Conservation (phyloP, 2,888 invertebrate genomes). For the Diplolepis rosae region DNA sequence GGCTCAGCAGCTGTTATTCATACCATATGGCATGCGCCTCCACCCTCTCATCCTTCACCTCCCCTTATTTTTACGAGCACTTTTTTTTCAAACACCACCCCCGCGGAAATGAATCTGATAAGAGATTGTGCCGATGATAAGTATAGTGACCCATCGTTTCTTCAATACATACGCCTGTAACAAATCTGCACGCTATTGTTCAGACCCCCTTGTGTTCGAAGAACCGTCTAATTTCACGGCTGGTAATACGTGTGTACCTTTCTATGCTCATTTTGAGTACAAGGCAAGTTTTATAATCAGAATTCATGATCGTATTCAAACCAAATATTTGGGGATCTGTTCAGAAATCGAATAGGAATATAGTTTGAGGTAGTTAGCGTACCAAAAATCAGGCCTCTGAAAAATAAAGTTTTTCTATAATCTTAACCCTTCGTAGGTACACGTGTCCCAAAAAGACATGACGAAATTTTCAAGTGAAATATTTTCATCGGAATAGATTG, state of each 20-base stretch:
- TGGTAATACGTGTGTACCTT: constrained; percentile 34
- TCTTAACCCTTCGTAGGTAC: too few species aligned
- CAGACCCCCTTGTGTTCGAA: constrained; percentile 28
- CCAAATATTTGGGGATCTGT: not conserved
- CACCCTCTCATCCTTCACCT: constrained; percentile 29
- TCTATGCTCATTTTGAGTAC: constrained; percentile 17
- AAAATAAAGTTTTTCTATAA: too few species aligned
- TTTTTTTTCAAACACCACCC: constrained; percentile 38
- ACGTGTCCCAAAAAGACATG: too few species aligned
- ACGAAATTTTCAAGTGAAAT: too few species aligned
- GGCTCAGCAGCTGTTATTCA: constrained; percentile 58
- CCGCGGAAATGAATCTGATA: constrained; percentile 56
- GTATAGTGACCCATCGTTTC: constrained; percentile 40
- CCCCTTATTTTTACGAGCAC: constrained; percentile 30
- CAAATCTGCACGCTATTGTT: constrained; percentile 51
- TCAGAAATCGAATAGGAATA: not conserved
- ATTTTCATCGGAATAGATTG: too few species aligned
- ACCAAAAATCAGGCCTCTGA: too few species aligned
- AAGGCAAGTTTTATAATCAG: not conserved
- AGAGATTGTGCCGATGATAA: constrained; percentile 62
- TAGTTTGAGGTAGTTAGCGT: too few species aligned
- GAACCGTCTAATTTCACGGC: constrained; percentile 47
- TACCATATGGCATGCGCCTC: constrained; percentile 67
- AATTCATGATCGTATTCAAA: not conserved
- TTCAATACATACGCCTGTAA: constrained; percentile 39